Percentiles rank a stretch among this genome's conserved stretches.
These are phyloP conservation scores for Hyperoodon ampullatus DNA, from an alignment of 2,113 vertebrate genomes.

Conservation along the genomic window DNA sequence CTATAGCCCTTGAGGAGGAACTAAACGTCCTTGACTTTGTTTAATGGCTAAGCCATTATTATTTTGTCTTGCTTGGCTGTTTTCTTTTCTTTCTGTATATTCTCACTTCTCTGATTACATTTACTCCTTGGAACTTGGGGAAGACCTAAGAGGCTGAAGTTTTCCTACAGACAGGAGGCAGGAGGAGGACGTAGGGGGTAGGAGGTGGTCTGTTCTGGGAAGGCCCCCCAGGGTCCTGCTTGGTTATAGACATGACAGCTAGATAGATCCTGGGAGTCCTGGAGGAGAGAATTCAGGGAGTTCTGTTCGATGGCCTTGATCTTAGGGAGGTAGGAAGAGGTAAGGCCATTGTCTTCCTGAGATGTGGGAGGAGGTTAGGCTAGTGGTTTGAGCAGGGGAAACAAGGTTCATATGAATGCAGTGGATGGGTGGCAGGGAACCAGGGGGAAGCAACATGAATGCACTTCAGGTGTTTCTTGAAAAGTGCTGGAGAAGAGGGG, in stretches of 20 bases:
- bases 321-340: neutral
- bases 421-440: neutral
- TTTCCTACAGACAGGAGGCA: neutral
- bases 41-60: neutral
- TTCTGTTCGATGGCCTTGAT: neutral
- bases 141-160: neutral
- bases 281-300: neutral
- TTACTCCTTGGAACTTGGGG: neutral
- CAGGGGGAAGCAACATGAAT: fast-evolving
- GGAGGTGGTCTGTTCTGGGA: neutral
- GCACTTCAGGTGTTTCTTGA: neutral
- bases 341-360: neutral
- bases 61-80: neutral
- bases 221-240: neutral
- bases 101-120: neutral
- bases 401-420: neutral
- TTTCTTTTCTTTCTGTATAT: neutral
- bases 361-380: too few relatives aligned
- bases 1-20: neutral
- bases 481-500: neutral
- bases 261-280: fast-evolving
- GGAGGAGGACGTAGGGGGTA: neutral
- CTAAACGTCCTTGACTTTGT: neutral
- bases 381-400: neutral
- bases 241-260: neutral